phyloP scores from a whole-genome alignment of 2,888 invertebrate genomes.

The Drosophila subsilvestris region DNA sequence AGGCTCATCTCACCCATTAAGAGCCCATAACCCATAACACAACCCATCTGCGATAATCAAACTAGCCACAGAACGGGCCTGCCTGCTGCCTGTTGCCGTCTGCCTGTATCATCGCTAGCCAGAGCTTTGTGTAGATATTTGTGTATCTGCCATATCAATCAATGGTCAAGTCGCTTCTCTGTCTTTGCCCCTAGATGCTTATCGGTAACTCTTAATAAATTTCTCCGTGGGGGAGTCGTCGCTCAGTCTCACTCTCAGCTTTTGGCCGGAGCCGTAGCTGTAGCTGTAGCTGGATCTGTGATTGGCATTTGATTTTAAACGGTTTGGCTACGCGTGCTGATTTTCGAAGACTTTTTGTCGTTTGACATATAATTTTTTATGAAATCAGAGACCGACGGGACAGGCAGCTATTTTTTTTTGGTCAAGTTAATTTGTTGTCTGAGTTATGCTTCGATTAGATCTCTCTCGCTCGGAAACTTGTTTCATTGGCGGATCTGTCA shows the following conservation, averaged over 20 bases:
- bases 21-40: slow-evolving; percentile 51
- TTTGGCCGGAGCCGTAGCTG: neutral
- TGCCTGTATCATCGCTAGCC: neutral
- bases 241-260: neutral
- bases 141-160: slow-evolving; percentile 67
- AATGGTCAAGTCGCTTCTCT: slow-evolving; percentile 54
- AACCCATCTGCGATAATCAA: slow-evolving; percentile 36
- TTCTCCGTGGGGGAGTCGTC: slow-evolving; percentile 72
- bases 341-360: slow-evolving; percentile 49
- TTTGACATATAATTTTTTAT: slow-evolving; percentile 58
- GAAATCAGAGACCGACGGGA: slow-evolving; percentile 59
- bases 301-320: slow-evolving; percentile 68
- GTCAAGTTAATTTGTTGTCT: slow-evolving; percentile 68
- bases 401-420: slow-evolving; percentile 24
- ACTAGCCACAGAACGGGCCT: slow-evolving; percentile 9
- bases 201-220: slow-evolving; percentile 72
- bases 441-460: slow-evolving; percentile 63
- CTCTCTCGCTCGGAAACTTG: slow-evolving; percentile 57
- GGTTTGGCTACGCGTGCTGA: slow-evolving; percentile 76
- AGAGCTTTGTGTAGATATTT: slow-evolving; percentile 1
- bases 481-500: slow-evolving; percentile 67
- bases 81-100: neutral
- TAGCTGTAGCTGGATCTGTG: slow-evolving; percentile 7
- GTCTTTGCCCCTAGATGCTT: slow-evolving; percentile 59
- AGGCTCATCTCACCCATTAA: slow-evolving; percentile 51